Evolutionary conservation across 2,888 invertebrate genomes (phyloP), one percentile per base, ranked within the genome.

Genomic region (Cryptus armator): DNA sequence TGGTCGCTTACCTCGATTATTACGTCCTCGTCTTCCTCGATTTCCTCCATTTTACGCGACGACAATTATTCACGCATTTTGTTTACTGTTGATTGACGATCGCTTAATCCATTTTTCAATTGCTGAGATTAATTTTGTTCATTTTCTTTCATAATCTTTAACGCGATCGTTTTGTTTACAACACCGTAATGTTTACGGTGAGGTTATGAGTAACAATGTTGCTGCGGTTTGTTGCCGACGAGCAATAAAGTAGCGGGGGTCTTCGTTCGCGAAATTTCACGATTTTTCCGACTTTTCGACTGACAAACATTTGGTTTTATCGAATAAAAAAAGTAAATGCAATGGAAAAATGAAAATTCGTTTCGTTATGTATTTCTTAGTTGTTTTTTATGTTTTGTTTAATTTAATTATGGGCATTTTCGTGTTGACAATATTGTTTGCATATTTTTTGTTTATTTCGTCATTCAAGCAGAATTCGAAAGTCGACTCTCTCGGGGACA

Each of bases 21-120:
- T 24, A 93, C 90, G 85, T 92, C 90, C 75, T 91, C 92, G 10
- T 92, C 92, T 83, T 91, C 91, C 3, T 90, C 89, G 44, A 80
- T 14, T 32, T 80, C 72, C 1, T 83, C 86, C 85, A 80, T 85
- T 6, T 51, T 10, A 3, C 3, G 19, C 6, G 4, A 9, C 7
- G 37, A 37, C 9, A 9, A 37, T 37, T 37, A 7, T 37, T 37
- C 6, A 7, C 1, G 37, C 5, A 37, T 37, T 0, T 5, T 9
- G 37, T 7, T 37, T 37, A 37, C 9, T 37, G 37, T 37, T 37
- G 0, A 37, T 37, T 9, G 37, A 0, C 37, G 7, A 37, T 37
- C 37, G 6, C 37, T 37, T 9, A 7, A 37, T 46, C 64, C 2
- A 32, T 32, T 32, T 46, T 32, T 29, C 48, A 10, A 46, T 67